These are phyloP conservation scores for Sebastes goodei DNA, from an alignment of 2,797 vertebrate species.

Conservation along the genomic window DNA sequence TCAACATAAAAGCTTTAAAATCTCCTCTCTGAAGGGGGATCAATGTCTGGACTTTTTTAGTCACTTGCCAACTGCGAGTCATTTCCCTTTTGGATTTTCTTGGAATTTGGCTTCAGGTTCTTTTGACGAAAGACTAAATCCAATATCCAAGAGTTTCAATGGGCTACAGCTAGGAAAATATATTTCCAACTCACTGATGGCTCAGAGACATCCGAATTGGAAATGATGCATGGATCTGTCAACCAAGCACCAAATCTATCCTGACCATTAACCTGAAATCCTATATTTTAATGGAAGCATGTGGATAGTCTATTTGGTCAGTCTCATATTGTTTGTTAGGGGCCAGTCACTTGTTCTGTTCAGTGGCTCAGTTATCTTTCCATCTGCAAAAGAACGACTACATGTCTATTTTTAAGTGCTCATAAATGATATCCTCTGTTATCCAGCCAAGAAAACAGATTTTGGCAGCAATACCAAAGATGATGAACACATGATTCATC, in stretches of 20 bases:
- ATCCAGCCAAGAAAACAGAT: constrained; percentile 20
- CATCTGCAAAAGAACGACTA: constrained; percentile 14
- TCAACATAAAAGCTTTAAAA: neutral
- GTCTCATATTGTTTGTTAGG: constrained; percentile 25
- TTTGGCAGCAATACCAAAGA: constrained; percentile 33
- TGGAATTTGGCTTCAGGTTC: constrained; percentile 1
- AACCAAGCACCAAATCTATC: neutral
- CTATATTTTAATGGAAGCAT: constrained; percentile 44
- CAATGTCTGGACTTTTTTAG: neutral
- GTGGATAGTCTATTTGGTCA: constrained; percentile 8
- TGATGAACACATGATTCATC: neutral
- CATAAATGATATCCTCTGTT: constrained; percentile 13
- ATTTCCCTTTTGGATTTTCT: constrained; percentile 14
- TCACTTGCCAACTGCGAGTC: constrained; percentile 10
- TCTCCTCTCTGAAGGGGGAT: neutral
- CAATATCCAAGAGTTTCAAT: constrained; percentile 4
- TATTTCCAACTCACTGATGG: constrained; percentile 6
- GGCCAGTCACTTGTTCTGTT: constrained; percentile 16
- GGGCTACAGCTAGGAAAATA: neutral
- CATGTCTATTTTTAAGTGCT: constrained; percentile 43
- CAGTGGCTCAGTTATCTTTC: constrained; percentile 18
- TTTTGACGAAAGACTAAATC: neutral
- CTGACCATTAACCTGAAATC: constrained; percentile 40
- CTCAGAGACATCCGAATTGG: constrained; percentile 3
- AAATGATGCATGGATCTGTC: constrained; percentile 28